A percentile compares a stretch with the other conserved stretches of the same genome.
Conservation (phyloP, 1,140 invertebrate genomes). For the Dinoponera quadriceps region DNA sequence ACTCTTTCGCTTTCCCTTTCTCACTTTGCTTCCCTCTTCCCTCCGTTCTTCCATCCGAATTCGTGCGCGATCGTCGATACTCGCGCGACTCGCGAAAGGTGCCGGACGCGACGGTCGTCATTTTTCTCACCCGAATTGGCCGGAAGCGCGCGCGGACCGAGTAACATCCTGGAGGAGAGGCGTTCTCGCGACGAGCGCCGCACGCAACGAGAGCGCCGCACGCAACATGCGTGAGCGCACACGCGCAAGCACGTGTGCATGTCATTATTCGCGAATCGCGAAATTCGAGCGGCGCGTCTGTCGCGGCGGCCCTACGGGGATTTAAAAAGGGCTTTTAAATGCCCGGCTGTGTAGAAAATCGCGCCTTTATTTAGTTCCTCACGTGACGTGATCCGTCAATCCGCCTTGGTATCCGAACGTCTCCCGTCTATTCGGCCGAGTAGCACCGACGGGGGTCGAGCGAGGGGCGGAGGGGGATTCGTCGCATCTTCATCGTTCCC, state of each 20-base stretch:
- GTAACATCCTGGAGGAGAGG: constrained; percentile 13
- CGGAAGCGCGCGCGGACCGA: constrained; percentile 20
- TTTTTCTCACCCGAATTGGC: constrained; percentile 18
- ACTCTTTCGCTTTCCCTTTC: neutral
- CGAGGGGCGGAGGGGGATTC: no score
- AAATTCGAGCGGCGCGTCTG: neutral
- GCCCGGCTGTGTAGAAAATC: no score
- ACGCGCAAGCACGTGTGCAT: neutral
- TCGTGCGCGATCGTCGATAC: constrained; percentile 44
- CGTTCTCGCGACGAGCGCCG: neutral
- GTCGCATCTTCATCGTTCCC: no score
- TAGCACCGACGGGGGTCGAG: no score
- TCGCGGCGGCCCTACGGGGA: neutral
- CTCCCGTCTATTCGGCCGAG: no score
- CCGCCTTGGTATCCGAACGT: no score
- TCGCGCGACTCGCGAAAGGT: constrained; percentile 26
- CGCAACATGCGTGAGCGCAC: neutral
- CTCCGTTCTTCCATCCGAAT: constrained; percentile 44
- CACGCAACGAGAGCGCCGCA: neutral
- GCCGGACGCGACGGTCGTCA: neutral
- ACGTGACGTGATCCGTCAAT: neutral
- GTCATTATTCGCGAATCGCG: neutral
- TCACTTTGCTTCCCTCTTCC: neutral
- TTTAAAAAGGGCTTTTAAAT: neutral
- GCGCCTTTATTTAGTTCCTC: neutral